Conservation (phyloP, 2,113 vertebrate genomes). For the Mesocricetus auratus region DNA sequence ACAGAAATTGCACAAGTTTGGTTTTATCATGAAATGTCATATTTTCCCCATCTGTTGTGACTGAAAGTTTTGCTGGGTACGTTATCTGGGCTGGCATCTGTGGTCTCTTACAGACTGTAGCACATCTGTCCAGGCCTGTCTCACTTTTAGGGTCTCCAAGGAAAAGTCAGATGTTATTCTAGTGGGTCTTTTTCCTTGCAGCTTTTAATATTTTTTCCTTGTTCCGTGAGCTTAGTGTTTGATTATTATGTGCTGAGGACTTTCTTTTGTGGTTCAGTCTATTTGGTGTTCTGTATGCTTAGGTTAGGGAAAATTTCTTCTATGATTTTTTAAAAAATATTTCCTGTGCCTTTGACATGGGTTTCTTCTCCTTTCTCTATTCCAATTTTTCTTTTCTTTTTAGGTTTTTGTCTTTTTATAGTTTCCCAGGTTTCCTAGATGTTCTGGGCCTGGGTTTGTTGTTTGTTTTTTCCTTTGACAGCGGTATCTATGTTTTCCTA, state of each 20-base stretch:
- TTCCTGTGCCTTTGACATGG: background rate
- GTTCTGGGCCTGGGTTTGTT: background rate
- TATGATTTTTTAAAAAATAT: background rate
- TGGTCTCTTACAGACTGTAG: background rate
- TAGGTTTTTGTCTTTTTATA: background rate
- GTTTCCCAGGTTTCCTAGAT: background rate
- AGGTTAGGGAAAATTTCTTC: background rate
- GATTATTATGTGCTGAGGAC: background rate
- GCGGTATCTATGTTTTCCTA: background rate
- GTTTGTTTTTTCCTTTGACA: background rate
- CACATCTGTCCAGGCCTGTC: background rate
- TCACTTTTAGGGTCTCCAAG: background rate
- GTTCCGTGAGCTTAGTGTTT: background rate
- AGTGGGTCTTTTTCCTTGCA: background rate
- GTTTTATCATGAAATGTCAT: background rate
- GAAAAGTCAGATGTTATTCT: background rate
- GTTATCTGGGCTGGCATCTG: background rate
- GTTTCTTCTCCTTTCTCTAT: background rate
- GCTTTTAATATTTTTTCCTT: background rate
- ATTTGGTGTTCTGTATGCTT: background rate
- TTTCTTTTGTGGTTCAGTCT: background rate
- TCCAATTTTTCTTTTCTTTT: background rate
- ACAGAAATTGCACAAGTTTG: background rate
- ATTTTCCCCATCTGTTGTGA: background rate
- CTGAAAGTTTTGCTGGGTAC: background rate